Conservation (phyloP, 2,113 vertebrate species). For the Lepisosteus oculatus region DNA sequence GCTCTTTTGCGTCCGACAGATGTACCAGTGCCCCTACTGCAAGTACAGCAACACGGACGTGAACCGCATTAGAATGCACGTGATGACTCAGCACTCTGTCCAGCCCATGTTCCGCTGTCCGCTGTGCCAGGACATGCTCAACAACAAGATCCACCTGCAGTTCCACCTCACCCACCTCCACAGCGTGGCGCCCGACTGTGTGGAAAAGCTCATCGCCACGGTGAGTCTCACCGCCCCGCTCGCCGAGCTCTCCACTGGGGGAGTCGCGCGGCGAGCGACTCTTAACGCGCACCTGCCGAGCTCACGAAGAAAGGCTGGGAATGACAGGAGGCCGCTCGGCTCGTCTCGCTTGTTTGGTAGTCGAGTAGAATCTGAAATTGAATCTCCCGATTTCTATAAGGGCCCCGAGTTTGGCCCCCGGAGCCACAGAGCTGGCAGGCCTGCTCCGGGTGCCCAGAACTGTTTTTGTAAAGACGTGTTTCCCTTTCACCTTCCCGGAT, state of each 20-base stretch:
- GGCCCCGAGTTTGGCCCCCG: too few relatives aligned
- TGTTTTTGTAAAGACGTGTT: too few relatives aligned
- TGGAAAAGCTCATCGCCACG: slow-evolving; percentile 94
- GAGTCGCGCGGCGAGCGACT: too few relatives aligned
- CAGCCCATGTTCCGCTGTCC: slow-evolving; percentile 97
- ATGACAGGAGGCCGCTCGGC: too few relatives aligned
- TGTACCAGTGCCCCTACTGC: slow-evolving; percentile 98
- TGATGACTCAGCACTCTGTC: slow-evolving; percentile 97
- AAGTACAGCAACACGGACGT: slow-evolving; percentile 93
- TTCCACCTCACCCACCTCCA: slow-evolving; percentile 98
- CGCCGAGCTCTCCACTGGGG: too few relatives aligned
- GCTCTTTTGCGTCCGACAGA: slow-evolving; percentile 54
- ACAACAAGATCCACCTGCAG: slow-evolving; percentile 98
- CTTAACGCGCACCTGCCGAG: too few relatives aligned
- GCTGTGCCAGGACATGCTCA: slow-evolving; percentile 97
- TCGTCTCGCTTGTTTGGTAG: too few relatives aligned
- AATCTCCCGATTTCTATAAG: too few relatives aligned
- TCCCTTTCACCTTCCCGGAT: too few relatives aligned
- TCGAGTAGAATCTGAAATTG: too few relatives aligned
- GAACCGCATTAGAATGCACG: slow-evolving; percentile 93
- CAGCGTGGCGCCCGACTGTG: slow-evolving; percentile 95
- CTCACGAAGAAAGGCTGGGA: too few relatives aligned
- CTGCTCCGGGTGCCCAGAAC: background rate
- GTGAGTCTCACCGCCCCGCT: slow-evolving; percentile 57
- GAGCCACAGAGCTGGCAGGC: slow-evolving; percentile 24